Conservation (phyloP, 2,797 vertebrate species). For the Argya squamiceps region DNA sequence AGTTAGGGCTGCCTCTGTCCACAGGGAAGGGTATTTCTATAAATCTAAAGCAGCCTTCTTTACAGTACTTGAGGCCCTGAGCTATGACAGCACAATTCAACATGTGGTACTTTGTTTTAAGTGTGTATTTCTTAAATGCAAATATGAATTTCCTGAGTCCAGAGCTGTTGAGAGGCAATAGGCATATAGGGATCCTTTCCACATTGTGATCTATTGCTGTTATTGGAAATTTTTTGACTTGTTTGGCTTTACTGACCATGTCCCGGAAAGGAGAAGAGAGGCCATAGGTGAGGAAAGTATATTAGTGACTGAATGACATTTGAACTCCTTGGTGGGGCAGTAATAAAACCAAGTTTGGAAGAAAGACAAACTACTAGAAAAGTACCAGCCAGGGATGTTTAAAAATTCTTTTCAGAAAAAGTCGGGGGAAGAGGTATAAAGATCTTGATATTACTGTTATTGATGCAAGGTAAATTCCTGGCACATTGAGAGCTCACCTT, state of each 20-base stretch:
- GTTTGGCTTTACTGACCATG: not conserved
- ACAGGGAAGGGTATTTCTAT: not conserved
- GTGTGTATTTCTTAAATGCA: not conserved
- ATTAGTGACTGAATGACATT: not conserved
- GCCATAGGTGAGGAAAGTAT: not conserved
- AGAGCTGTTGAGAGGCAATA: not conserved
- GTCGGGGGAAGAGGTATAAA: not conserved
- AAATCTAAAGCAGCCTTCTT: not conserved
- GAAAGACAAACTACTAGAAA: not conserved
- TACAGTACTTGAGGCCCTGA: not conserved
- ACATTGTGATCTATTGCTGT: not conserved
- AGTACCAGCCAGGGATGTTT: not conserved
- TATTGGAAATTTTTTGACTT: not conserved
- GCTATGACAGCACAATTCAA: not conserved
- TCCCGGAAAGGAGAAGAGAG: not conserved
- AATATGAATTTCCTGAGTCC: not conserved
- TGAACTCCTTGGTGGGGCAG: not conserved
- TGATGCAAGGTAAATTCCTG: not conserved
- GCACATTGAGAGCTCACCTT: not conserved
- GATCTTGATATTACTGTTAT: not conserved
- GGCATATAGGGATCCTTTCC: not conserved
- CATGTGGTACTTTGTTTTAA: not conserved
- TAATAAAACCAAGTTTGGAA: not conserved
- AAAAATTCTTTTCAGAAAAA: not conserved
- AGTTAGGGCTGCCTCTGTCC: not conserved